phyloP scores from a whole-genome alignment of 2,797 vertebrate genomes.

The Onychomys torridus region DNA sequence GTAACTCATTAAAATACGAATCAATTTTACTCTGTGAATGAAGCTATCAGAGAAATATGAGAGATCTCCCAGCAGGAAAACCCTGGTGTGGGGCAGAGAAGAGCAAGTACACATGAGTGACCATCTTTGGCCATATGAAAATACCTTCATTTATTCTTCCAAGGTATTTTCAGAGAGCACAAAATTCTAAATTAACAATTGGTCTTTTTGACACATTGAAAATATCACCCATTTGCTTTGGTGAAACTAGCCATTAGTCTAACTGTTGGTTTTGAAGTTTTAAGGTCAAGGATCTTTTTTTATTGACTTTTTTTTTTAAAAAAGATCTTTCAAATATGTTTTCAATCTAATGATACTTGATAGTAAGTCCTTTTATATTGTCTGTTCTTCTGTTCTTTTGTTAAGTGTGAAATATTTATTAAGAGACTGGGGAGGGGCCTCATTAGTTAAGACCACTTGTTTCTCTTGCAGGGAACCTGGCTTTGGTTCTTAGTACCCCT shows the following conservation, averaged over 20 bases:
- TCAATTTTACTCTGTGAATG: neutral
- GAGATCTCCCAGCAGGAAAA: neutral
- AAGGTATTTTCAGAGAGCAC: neutral
- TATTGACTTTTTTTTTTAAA: neutral
- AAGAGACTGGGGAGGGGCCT: no score
- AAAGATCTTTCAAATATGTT: neutral
- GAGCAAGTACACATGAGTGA: neutral
- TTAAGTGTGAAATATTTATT: neutral
- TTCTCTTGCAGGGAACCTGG: neutral
- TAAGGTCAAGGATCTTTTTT: neutral
- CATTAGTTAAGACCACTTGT: no score
- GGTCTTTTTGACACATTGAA: neutral
- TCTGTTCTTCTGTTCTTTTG: neutral
- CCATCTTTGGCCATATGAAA: neutral
- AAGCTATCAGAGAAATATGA: neutral
- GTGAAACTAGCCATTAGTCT: neutral
- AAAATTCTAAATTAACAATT: neutral
- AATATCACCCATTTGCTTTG: neutral
- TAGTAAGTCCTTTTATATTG: neutral
- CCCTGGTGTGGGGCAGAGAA: neutral
- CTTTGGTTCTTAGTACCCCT: neutral
- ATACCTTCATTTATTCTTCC: neutral
- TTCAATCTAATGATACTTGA: neutral
- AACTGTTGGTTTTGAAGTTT: neutral
- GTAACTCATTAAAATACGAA: neutral